Conservation (phyloP, 2,888 invertebrate species). For the Lottia gigantea region DNA sequence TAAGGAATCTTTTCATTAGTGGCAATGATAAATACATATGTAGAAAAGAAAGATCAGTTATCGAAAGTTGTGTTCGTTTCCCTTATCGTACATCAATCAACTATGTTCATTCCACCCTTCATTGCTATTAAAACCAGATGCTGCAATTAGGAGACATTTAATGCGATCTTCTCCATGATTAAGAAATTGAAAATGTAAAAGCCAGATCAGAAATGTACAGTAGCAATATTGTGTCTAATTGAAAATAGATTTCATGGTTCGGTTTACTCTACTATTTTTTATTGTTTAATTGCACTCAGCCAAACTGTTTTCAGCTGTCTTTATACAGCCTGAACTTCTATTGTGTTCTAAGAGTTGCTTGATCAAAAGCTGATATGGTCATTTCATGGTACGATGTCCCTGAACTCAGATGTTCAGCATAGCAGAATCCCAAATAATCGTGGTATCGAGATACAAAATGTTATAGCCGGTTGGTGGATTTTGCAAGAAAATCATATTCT, state of each 20-base stretch:
- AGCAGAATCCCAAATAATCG: too few relatives aligned
- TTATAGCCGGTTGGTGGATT: too few relatives aligned
- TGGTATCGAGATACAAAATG: too few relatives aligned
- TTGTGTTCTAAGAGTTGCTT: too few relatives aligned
- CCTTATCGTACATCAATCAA: slow-evolving; percentile 6
- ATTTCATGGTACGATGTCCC: too few relatives aligned
- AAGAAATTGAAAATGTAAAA: slow-evolving; percentile 18
- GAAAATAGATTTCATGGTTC: slow-evolving; percentile 11
- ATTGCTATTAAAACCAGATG: slow-evolving; percentile 27
- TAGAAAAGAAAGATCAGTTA: slow-evolving; percentile 3
- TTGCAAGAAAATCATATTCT: too few relatives aligned
- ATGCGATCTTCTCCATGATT: slow-evolving; percentile 27
- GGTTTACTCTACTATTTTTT: slow-evolving; percentile 4
- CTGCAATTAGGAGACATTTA: slow-evolving; percentile 21
- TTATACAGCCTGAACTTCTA: too few relatives aligned
- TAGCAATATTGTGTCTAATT: slow-evolving; percentile 2
- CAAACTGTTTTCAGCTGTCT: neutral
- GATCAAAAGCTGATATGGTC: too few relatives aligned
- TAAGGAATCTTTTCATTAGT: slow-evolving; percentile 11
- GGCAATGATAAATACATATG: slow-evolving; percentile 11
- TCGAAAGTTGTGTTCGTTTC: slow-evolving; percentile 2
- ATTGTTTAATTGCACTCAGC: neutral
- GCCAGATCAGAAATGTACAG: slow-evolving; percentile 6
- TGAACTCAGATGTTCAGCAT: too few relatives aligned
- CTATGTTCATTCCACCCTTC: slow-evolving; percentile 9